Conservation (phyloP, 2,113 vertebrate genomes). For the Oreochromis tanganicae region DNA sequence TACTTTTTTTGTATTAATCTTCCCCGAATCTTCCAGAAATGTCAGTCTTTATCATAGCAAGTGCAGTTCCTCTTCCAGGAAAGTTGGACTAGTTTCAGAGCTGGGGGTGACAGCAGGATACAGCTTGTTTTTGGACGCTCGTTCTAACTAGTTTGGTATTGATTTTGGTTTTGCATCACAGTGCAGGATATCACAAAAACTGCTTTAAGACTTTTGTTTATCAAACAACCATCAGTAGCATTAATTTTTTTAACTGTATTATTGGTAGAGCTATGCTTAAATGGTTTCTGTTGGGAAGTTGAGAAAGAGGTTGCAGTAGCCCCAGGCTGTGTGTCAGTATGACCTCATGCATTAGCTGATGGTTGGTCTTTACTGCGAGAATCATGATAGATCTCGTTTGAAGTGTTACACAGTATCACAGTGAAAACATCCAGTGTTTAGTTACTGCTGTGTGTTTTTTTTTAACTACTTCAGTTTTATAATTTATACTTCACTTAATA, state of each 20-base stretch:
- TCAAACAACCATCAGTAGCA: neutral
- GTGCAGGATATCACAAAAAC: neutral
- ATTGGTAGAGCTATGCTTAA: neutral
- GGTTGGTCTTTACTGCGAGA: neutral
- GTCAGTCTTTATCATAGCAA: neutral
- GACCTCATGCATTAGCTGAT: neutral
- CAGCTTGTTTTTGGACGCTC: neutral
- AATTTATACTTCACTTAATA: neutral
- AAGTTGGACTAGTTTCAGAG: neutral
- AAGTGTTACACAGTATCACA: neutral
- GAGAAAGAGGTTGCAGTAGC: neutral
- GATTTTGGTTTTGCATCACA: neutral
- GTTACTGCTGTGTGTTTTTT: fast-evolving
- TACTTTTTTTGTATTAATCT: neutral
- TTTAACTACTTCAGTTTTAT: neutral
- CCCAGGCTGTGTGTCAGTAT: neutral
- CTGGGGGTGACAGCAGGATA: neutral
- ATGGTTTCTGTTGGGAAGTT: neutral
- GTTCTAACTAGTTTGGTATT: neutral
- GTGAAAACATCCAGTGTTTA: neutral
- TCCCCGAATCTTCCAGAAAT: neutral
- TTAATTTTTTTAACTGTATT: neutral
- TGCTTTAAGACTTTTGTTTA: neutral
- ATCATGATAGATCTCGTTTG: neutral
- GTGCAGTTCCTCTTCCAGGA: neutral